Conservation (phyloP, 2,888 invertebrate species). For the Maniola hyperantus region DNA sequence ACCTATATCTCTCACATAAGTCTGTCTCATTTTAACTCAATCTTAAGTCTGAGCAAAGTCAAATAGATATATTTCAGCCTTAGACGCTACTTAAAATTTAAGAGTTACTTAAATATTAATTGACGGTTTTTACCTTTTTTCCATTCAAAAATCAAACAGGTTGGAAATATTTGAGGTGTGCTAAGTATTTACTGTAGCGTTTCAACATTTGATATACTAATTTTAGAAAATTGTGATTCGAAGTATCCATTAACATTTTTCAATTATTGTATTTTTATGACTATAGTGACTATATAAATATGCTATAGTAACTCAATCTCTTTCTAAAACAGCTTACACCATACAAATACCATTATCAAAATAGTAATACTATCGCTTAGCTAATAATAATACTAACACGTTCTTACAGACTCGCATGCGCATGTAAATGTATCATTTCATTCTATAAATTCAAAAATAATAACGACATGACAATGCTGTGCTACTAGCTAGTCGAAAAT, state of each 20-base stretch:
- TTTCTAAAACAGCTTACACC: conserved; percentile 20
- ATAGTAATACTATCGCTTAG: background rate
- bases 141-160: too few relatives aligned
- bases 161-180: background rate
- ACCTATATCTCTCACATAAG: too few relatives aligned
- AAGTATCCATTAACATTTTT: too few relatives aligned
- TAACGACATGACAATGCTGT: conserved; percentile 65
- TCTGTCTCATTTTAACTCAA: too few relatives aligned
- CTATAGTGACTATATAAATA: background rate
- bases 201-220: background rate
- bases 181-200: background rate
- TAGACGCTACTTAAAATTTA: too few relatives aligned
- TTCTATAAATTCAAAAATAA: conserved; percentile 84
- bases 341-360: background rate
- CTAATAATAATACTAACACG: background rate
- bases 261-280: too few relatives aligned
- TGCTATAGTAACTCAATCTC: background rate
- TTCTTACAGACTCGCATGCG: conserved; percentile 9
- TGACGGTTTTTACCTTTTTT: background rate
- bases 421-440: conserved; percentile 2
- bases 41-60: too few relatives aligned
- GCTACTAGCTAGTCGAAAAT: conserved; percentile 54
- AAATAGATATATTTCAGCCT: too few relatives aligned
- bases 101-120: background rate
- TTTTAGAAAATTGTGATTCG: background rate